These are phyloP conservation scores for Alaudala cheleensis DNA, from an alignment of 2,113 vertebrate species.

Conservation along the genomic window DNA sequence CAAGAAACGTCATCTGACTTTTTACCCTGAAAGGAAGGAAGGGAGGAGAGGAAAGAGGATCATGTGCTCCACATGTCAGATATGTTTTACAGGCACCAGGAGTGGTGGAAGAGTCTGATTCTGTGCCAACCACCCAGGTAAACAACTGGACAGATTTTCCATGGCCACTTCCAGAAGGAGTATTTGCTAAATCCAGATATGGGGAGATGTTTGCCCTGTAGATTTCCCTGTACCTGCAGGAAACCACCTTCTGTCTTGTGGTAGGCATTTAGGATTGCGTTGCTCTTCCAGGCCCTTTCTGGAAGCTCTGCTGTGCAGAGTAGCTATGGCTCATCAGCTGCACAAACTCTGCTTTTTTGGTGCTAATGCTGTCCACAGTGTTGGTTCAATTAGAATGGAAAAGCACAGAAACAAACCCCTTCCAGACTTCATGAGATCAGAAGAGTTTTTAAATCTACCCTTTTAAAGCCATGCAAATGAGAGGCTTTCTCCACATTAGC, in stretches of 20 bases:
- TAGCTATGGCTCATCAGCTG: not conserved
- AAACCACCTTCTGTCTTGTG: not conserved
- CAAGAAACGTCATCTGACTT: not conserved
- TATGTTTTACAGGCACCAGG: not conserved
- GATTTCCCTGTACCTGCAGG: not conserved
- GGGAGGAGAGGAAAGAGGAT: constrained; percentile 33
- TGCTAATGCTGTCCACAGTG: not conserved
- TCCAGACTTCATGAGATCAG: not conserved
- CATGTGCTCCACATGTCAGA: not conserved
- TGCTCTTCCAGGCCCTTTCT: not conserved
- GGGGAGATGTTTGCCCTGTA: not conserved
- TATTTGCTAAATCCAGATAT: not conserved
- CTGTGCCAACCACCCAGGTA: not conserved
- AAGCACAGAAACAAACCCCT: not conserved
- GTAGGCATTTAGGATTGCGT: not conserved
- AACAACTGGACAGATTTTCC: constrained; percentile 13
- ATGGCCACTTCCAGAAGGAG: not conserved
- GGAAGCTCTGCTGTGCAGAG: not conserved
- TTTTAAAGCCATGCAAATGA: not conserved
- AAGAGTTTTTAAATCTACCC: not conserved
- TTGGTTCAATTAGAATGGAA: not conserved
- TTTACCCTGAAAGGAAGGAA: constrained; percentile 16
- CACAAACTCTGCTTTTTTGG: accelerated
- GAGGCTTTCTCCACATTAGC: not conserved
- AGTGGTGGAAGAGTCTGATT: not conserved